Conservation (phyloP, 2,888 invertebrate genomes). For the Bellardia pandia region DNA sequence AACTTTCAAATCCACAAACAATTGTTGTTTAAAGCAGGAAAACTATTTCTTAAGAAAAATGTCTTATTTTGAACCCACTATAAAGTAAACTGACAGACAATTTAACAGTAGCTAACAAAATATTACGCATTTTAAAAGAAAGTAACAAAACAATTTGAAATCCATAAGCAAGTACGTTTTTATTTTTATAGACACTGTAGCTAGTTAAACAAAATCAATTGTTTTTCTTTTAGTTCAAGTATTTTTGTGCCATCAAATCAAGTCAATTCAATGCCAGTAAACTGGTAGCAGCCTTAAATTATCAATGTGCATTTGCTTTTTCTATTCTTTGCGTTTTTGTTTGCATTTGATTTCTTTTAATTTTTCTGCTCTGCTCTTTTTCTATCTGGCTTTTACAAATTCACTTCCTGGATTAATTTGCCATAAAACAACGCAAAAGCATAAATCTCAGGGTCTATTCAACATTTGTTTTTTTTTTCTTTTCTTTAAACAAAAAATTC, state of each 20-base stretch:
- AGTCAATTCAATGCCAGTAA: slow-evolving; percentile 65
- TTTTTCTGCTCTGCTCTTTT: slow-evolving; percentile 17
- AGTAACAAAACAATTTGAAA: no score
- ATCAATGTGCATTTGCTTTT: slow-evolving; percentile 40
- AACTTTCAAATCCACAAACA: slow-evolving; percentile 55
- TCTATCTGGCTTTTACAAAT: slow-evolving; percentile 53
- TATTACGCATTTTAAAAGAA: background rate
- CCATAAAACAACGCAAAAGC: slow-evolving; percentile 72
- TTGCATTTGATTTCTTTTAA: slow-evolving; percentile 10
- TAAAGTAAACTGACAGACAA: slow-evolving; percentile 3
- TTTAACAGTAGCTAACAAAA: slow-evolving; percentile 50
- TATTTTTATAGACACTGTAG: background rate
- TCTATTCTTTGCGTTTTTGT: slow-evolving; percentile 37
- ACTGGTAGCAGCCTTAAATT: slow-evolving; percentile 27
- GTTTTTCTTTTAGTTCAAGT: background rate
- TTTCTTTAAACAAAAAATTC: slow-evolving; percentile 23
- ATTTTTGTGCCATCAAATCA: slow-evolving; percentile 65
- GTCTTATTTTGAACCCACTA: slow-evolving; percentile 72
- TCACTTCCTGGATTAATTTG: slow-evolving; percentile 76
- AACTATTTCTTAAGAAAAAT: slow-evolving; percentile 67
- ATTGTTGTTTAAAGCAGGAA: slow-evolving; percentile 29
- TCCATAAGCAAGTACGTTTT: background rate
- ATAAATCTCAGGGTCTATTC: slow-evolving; percentile 72
- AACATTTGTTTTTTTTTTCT: slow-evolving; percentile 24
- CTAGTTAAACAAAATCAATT: background rate